Evolutionary conservation across 1,140 invertebrate species (phyloP).

Genomic region (Calliopsis andreniformis): DNA sequence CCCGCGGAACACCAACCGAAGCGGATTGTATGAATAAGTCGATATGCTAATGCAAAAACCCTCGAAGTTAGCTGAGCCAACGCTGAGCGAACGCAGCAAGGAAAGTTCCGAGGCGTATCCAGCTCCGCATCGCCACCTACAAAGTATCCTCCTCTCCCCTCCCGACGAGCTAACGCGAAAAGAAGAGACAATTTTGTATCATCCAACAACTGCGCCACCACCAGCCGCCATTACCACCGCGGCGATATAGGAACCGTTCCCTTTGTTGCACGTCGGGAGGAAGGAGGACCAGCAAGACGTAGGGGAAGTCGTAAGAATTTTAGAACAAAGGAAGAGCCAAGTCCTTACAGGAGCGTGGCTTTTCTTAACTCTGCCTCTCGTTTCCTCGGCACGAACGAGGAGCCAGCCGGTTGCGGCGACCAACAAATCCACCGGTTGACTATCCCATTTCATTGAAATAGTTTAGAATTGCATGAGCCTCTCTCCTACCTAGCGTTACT

Average conservation of each 20-base stretch:
- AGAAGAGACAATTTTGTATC: constrained; percentile 63
- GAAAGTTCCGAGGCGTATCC: constrained; percentile 66
- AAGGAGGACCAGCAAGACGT: constrained; percentile 58
- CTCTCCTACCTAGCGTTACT: constrained; percentile 24
- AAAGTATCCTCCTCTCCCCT: constrained; percentile 49
- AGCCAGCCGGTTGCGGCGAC: constrained; percentile 40
- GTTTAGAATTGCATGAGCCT: constrained; percentile 74
- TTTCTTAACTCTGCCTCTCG: constrained; percentile 43
- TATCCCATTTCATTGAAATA: constrained; percentile 76
- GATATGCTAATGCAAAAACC: constrained; percentile 76
- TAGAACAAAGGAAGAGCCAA: constrained; percentile 69
- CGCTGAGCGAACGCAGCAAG: constrained; percentile 40
- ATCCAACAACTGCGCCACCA: constrained; percentile 3
- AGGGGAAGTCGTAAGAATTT: constrained; percentile 72
- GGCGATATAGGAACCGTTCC: constrained; percentile 60
- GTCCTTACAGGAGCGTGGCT: constrained; percentile 47
- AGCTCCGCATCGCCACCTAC: constrained; percentile 47
- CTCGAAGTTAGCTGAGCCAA: constrained; percentile 70
- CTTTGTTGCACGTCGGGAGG: constrained; percentile 59
- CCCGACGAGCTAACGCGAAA: constrained; percentile 28
- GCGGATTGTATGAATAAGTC: constrained; percentile 75
- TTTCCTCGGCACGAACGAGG: constrained; percentile 14
- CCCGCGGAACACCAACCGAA: constrained; percentile 40
- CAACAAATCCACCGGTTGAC: constrained; percentile 63
- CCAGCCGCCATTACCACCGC: constrained; percentile 59